Evolutionary conservation across 2,113 vertebrate species (phyloP).

Genomic region (Himantopus leucocephalus): DNA sequence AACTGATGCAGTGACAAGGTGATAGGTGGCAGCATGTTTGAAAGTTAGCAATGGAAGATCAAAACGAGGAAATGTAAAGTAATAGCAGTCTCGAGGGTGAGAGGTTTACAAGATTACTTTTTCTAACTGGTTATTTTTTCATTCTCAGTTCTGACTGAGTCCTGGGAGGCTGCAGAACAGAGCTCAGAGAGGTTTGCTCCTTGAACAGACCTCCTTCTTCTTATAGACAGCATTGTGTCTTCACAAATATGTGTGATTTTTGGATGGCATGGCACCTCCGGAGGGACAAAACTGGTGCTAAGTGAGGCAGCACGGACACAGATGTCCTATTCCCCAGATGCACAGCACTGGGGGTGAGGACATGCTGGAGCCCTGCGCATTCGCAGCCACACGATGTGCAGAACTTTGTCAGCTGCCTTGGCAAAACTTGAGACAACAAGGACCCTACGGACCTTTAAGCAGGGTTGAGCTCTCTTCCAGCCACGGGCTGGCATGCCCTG

Average conservation of each 20-base stretch:
- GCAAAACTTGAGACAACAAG: neutral
- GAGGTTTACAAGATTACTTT: neutral
- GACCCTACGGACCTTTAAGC: neutral
- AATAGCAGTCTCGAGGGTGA: neutral
- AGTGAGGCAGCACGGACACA: neutral
- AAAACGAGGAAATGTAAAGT: neutral
- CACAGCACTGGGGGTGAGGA: accelerated
- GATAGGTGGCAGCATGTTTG: neutral
- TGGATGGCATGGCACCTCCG: neutral
- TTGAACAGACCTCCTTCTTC: neutral
- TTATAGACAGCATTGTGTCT: neutral
- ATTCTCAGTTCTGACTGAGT: neutral
- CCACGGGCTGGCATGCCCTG: neutral
- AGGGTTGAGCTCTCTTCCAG: neutral
- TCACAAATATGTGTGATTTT: neutral
- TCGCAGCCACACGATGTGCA: neutral
- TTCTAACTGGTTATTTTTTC: neutral
- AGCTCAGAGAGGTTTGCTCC: neutral
- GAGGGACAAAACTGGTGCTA: neutral
- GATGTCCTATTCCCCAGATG: accelerated
- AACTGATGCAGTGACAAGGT: neutral
- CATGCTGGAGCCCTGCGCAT: accelerated
- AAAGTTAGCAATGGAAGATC: neutral
- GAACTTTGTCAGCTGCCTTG: accelerated
- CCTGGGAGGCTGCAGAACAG: neutral